Percentiles rank a stretch among this genome's conserved stretches.
Conservation (phyloP, 2,888 invertebrate genomes). For the Cantharis lateralis region DNA sequence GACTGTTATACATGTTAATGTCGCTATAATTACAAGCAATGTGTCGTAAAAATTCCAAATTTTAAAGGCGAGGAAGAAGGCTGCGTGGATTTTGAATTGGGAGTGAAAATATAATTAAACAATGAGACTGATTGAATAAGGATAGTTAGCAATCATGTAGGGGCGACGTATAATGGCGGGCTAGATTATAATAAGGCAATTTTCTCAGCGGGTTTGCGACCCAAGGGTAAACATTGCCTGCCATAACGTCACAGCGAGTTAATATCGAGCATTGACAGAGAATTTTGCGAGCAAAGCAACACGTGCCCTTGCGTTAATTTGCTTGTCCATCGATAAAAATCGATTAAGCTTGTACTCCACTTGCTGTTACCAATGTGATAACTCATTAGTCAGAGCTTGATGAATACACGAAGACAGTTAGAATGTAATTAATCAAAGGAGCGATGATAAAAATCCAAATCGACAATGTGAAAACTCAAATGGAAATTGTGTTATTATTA, state of each 20-base stretch:
- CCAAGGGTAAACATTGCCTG: constrained; percentile 31
- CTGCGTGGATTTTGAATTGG: background rate
- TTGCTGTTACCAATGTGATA: constrained; percentile 19
- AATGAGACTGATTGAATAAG: constrained; percentile 32
- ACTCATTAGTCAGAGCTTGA: constrained; percentile 18
- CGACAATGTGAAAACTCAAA: background rate
- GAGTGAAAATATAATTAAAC: constrained; percentile 9
- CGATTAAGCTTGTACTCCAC: constrained; percentile 12
- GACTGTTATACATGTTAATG: constrained; percentile 11
- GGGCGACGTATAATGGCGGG: constrained; percentile 27
- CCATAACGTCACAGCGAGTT: constrained; percentile 29
- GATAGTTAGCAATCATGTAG: constrained; percentile 29
- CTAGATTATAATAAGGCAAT: constrained; percentile 34
- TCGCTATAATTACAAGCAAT: constrained; percentile 1
- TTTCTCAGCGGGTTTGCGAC: constrained; percentile 32
- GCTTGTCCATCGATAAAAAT: background rate
- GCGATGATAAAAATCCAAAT: background rate
- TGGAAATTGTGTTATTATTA: background rate
- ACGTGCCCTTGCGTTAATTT: constrained; percentile 20
- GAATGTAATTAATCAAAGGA: background rate
- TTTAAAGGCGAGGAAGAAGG: background rate
- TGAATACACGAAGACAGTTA: constrained; percentile 7
- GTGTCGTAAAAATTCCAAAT: background rate
- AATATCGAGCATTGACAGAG: constrained; percentile 23
- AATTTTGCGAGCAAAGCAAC: constrained; percentile 19